Percentiles rank a stretch among this genome's conserved stretches.
Conservation (phyloP, 2,797 vertebrate genomes). For the Gymnothorax reevesii region DNA sequence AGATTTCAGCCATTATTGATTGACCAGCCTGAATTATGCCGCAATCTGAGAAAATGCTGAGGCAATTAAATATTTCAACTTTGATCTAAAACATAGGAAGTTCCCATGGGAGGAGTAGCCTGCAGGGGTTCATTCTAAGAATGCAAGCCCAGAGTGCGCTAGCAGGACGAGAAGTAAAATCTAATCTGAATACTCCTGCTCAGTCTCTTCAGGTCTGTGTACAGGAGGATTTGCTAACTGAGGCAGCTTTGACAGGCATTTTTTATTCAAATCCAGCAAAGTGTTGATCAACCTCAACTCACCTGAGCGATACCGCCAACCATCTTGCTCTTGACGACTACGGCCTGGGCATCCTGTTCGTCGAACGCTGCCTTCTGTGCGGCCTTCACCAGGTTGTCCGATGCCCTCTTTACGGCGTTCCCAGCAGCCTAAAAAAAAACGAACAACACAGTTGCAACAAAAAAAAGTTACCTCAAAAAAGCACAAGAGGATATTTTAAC, state of each 20-base stretch:
- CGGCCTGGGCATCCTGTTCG: constrained; percentile 88
- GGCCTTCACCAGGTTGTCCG: constrained; percentile 95
- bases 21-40: too few species aligned
- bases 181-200: not conserved
- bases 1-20: too few species aligned
- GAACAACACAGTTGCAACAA: not conserved
- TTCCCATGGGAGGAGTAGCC: too few species aligned
- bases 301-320: constrained; percentile 99
- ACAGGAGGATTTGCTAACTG: not conserved
- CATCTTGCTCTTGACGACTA: constrained; percentile 97
- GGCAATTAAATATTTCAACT: too few species aligned
- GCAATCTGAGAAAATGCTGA: too few species aligned
- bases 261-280: not conserved
- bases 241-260: not conserved
- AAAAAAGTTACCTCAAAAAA: not conserved
- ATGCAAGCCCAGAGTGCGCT: too few species aligned
- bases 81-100: too few species aligned
- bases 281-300: constrained; percentile 45
- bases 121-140: too few species aligned
- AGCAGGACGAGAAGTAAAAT: not conserved
- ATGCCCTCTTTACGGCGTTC: constrained; percentile 93
- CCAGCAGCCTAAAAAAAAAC: constrained; percentile 79
- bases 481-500: not conserved
- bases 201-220: not conserved
- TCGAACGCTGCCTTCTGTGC: constrained; percentile 97